A percentile compares a stretch with the other conserved stretches of the same genome.
phyloP scores from a whole-genome alignment of 2,888 invertebrate species.

The Metacarcinus magister region DNA sequence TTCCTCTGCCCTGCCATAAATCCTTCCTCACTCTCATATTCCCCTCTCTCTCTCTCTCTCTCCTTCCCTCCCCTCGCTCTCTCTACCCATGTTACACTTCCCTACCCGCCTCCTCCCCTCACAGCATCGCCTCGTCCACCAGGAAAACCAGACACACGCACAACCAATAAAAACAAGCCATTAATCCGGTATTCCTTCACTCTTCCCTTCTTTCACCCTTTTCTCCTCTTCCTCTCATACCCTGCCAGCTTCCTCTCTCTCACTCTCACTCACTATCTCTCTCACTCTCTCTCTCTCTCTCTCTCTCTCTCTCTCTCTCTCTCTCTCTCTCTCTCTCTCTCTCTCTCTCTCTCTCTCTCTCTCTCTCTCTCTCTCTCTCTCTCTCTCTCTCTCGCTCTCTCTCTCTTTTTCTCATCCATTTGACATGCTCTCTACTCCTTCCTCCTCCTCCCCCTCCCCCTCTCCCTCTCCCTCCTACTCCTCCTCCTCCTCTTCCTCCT shows the following conservation, averaged over 20 bases:
- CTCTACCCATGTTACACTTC: neutral
- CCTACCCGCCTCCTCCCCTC: neutral
- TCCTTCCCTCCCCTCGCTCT: neutral
- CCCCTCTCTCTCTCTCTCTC: neutral
- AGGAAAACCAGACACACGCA: neutral
- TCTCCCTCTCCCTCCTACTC: too few species aligned
- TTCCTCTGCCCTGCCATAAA: slow-evolving; percentile 14
- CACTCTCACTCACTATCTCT: neutral
- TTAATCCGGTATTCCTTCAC: slow-evolving; percentile 26
- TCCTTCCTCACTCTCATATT: neutral
- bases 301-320: neutral
- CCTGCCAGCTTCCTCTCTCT: neutral
- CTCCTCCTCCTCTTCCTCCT: neutral
- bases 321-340: neutral
- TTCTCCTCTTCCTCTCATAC: neutral
- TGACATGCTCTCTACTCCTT: too few species aligned
- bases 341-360: neutral
- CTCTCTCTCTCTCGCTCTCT: too few species aligned
- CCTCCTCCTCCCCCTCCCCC: too few species aligned
- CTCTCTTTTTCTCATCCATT: too few species aligned
- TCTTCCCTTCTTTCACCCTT: neutral
- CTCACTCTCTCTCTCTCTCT: neutral
- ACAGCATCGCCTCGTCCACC: neutral
- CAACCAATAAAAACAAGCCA: neutral
- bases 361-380: neutral